These are phyloP conservation scores for Akabosia matsudoensis DNA, from an alignment of 1,140 invertebrate genomes.

Conservation along the genomic window DNA sequence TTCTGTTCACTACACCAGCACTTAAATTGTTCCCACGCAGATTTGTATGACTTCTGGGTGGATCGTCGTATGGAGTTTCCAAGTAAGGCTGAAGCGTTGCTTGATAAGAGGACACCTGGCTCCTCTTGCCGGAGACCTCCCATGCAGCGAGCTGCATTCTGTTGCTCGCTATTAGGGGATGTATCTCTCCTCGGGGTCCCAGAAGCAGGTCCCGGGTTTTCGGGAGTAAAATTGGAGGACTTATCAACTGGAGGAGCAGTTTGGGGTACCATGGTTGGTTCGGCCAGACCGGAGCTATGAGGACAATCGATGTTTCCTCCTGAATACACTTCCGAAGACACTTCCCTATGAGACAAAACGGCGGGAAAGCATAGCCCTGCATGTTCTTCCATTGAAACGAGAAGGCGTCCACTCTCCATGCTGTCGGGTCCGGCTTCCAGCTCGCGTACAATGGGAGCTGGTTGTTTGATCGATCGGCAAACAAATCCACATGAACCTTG, in stretches of 20 bases:
- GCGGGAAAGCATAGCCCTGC: conserved; percentile 29
- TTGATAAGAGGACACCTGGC: background rate
- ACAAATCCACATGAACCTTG: conserved; percentile 24
- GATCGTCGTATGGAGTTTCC: background rate
- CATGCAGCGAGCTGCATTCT: conserved; percentile 20
- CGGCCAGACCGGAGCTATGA: conserved; percentile 28
- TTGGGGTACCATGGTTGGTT: conserved; percentile 29
- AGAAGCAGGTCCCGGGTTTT: background rate
- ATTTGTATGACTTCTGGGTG: background rate
- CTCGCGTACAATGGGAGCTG: conserved; percentile 26
- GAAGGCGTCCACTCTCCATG: conserved; percentile 8
- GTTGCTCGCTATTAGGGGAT: background rate
- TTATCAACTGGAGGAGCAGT: background rate
- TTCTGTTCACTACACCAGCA: conserved; percentile 4
- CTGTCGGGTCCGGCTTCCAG: conserved; percentile 15
- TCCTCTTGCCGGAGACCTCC: conserved; percentile 10
- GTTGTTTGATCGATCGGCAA: conserved; percentile 20
- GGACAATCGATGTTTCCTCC: background rate
- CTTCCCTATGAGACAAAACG: conserved; percentile 29
- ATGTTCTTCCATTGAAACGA: background rate
- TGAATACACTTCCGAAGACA: background rate
- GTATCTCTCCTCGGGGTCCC: background rate
- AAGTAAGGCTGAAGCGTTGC: background rate
- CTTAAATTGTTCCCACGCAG: background rate
- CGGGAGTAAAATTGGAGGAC: background rate